Base-by-base conservation (phyloP, 2,113 vertebrate genomes). In the Rhombomys opimus region DNA sequence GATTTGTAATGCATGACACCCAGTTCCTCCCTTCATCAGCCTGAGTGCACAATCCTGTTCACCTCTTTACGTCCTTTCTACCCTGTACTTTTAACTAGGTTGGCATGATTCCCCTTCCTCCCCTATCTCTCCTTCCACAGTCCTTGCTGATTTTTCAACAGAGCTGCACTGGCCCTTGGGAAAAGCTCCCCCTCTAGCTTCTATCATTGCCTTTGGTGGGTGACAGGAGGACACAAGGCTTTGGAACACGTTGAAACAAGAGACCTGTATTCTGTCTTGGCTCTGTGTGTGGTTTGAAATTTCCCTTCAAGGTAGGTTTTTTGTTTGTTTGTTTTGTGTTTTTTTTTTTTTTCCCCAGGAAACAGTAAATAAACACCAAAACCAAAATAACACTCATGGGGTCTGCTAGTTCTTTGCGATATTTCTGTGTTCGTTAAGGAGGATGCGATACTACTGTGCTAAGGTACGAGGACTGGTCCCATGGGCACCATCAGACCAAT, bases 11-110 rank as follows among this genome's bases (percentile, higher is more conserved):
- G 27, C 1, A 0, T 38, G 41, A 86, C 54, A 18, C 4, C 12
- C 8, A 15, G 10, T 3, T 15, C 23, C 5, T 6, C 15, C 1
- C 13, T 30, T 8, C 17, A 0, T 32, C 50, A 35, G 22, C 18
- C 35, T 90, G 63, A 46, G 22, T 20, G 65, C 14, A 15, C 4
- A 75, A 0, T 41, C 7, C 54, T 59, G 80, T 25, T 15, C 23
- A 8, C n/a, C 50, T 77, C 50, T 52, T 73, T 38, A 46, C 14
- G 13, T 52, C 22, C 67, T 10, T 63, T 78, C 3, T 2, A 0
- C 2, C 8, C 54, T 11, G 6, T 38, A 1, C 27, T 38, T 91
- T 75, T 77, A 57, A 63, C 10, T 18, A 57, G 27, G 38, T 22
- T 2, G 2, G 5, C 13, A 2, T n/a, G 18, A 9, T 27, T 15